Evolutionary conservation across 2,888 invertebrate genomes (phyloP).

Genomic region (Laspeyria flexula): DNA sequence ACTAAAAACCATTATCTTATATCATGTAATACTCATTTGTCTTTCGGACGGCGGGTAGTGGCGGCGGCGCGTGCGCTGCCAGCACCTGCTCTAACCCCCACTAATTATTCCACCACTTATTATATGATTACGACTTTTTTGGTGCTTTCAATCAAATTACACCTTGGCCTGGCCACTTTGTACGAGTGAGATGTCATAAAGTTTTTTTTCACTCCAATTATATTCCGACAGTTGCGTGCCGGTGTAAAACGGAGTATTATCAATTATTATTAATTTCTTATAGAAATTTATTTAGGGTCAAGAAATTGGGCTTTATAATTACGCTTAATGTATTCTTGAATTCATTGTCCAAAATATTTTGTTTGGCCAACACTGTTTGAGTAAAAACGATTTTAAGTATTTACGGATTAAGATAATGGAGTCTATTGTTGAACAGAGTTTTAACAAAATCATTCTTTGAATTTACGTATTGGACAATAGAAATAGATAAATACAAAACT

Average conservation of each 20-base stretch:
- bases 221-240: constrained; percentile 61
- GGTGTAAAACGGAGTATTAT: constrained; percentile 73
- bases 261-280: constrained; percentile 48
- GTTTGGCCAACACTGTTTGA: constrained; percentile 2
- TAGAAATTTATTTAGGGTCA: constrained; percentile 26
- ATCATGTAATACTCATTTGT: constrained; percentile 58
- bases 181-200: constrained; percentile 84
- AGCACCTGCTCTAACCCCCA: constrained; percentile 81
- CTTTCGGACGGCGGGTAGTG: constrained; percentile 47
- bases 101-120: constrained; percentile 85
- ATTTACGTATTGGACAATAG: constrained; percentile 45
- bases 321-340: constrained; percentile 5
- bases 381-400: constrained; percentile 2
- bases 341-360: constrained; percentile 2
- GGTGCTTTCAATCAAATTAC: constrained; percentile 86
- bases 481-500: constrained; percentile 30
- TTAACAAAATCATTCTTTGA: constrained; percentile 36
- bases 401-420: constrained; percentile 27
- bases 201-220: constrained; percentile 65
- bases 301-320: constrained; percentile 11
- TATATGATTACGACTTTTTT: constrained; percentile 86
- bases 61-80: constrained; percentile 44
- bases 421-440: constrained; percentile 43
- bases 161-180: constrained; percentile 80
- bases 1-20: constrained; percentile 39